Conservation (phyloP, 2,797 vertebrate species). For the Macrochelys suwanniensis region DNA sequence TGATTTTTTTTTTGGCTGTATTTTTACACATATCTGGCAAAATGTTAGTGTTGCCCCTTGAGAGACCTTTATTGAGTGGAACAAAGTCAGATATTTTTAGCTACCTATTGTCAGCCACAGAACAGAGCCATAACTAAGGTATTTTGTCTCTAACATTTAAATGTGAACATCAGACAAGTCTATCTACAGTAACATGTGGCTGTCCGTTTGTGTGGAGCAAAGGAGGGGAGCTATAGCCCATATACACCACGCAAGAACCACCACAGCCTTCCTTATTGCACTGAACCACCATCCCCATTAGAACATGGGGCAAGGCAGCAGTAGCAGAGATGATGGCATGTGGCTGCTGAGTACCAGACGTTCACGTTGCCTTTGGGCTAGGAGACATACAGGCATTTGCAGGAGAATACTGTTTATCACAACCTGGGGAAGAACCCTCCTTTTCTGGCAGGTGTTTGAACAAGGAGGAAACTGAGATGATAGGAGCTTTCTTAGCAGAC, state of each 20-base stretch:
- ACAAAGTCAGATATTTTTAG: constrained; percentile 80
- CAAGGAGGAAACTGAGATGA: not conserved
- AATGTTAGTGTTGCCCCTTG: constrained; percentile 68
- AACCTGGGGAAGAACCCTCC: not conserved
- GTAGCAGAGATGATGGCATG: accelerated
- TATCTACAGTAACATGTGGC: constrained; percentile 69
- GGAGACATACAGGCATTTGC: not conserved
- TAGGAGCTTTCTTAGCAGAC: not conserved
- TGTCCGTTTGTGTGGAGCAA: constrained; percentile 65
- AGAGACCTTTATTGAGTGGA: constrained; percentile 76
- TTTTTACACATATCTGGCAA: constrained; percentile 69
- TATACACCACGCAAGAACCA: constrained; percentile 5
- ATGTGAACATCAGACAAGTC: constrained; percentile 66
- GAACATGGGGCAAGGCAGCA: not conserved
- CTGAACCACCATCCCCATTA: constrained; percentile 42
- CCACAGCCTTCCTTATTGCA: not conserved
- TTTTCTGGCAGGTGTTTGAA: not conserved
- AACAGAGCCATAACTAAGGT: constrained; percentile 80
- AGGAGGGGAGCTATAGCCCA: constrained; percentile 46
- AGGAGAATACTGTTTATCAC: accelerated
- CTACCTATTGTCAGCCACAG: constrained; percentile 79
- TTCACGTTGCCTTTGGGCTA: not conserved
- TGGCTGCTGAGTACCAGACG: not conserved
- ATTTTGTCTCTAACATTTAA: constrained; percentile 77
- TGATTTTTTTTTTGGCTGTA: constrained; percentile 55